phyloP scores from a whole-genome alignment of 2,888 invertebrate genomes.

The Gymnoscelis rufifasciata region DNA sequence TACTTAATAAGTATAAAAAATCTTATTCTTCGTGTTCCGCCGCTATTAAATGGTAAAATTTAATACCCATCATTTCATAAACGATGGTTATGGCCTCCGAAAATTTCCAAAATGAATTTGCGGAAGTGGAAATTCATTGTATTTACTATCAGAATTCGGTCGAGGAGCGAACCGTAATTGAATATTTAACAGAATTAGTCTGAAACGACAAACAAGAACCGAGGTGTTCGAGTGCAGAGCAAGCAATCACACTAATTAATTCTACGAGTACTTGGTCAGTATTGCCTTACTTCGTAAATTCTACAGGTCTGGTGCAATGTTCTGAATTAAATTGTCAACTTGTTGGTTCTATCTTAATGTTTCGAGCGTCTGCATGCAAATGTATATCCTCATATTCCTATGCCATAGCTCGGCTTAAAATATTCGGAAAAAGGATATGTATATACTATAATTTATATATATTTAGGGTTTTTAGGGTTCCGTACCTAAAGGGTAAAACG shows the following conservation, averaged over 20 bases:
- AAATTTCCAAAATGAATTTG: slow-evolving; percentile 5
- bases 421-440: no score
- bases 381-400: no score
- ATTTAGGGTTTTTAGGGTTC: no score
- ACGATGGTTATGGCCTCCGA: not conserved
- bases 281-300: not conserved
- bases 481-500: no score
- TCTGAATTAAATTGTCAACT: not conserved
- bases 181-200: slow-evolving; percentile 17
- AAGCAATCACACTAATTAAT: slow-evolving; percentile 24
- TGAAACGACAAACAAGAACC: slow-evolving; percentile 12
- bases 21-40: slow-evolving; percentile 4
- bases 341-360: no score
- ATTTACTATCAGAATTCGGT: slow-evolving; percentile 12
- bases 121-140: slow-evolving; percentile 7
- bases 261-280: slow-evolving; percentile 11
- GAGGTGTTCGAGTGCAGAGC: slow-evolving; percentile 17
- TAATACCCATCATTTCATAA: not conserved
- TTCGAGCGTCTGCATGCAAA: no score
- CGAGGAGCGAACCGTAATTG: slow-evolving; percentile 10
- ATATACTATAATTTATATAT: no score
- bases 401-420: no score
- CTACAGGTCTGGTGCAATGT: not conserved
- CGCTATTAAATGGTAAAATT: slow-evolving; percentile 3
- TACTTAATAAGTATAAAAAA: not conserved